A percentile compares a stretch with the other conserved stretches of the same genome.
phyloP scores from a whole-genome alignment of 1,140 invertebrate genomes.

The Hyphantria cunea region DNA sequence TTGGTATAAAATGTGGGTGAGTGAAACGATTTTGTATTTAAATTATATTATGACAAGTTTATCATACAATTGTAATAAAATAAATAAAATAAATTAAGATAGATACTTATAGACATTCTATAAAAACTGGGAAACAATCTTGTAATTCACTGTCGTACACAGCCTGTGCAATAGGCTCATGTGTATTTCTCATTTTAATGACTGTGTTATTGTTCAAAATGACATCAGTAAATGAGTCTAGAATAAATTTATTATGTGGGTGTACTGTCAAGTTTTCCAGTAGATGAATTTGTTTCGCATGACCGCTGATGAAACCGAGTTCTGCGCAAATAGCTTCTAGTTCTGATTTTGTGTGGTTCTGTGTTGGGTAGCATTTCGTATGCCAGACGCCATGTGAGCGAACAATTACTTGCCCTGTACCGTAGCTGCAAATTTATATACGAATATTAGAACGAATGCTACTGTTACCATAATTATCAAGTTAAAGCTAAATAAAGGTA shows the following conservation, averaged over 20 bases:
- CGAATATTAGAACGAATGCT: too few relatives aligned
- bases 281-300: slow-evolving; percentile 58
- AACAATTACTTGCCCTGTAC: slow-evolving; percentile 63
- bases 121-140: slow-evolving; percentile 67
- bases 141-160: slow-evolving; percentile 43
- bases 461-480: too few relatives aligned
- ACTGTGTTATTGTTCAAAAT: slow-evolving; percentile 64
- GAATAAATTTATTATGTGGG: slow-evolving; percentile 50
- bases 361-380: slow-evolving; percentile 60
- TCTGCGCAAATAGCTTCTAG: slow-evolving; percentile 66
- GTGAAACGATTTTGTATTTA: too few relatives aligned
- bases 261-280: slow-evolving; percentile 34
- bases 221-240: slow-evolving; percentile 60
- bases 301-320: slow-evolving; percentile 64
- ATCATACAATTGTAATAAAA: slow-evolving; percentile 9
- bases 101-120: slow-evolving; percentile 61
- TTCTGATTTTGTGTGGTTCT: slow-evolving; percentile 64
- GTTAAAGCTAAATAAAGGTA: too few relatives aligned
- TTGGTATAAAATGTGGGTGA: too few relatives aligned
- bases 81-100: slow-evolving; percentile 17
- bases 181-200: slow-evolving; percentile 61
- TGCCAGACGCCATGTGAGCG: slow-evolving; percentile 66
- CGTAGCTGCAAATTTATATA: slow-evolving; percentile 51
- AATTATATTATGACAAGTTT: not conserved
- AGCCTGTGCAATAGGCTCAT: slow-evolving; percentile 56